Percentiles rank a stretch among this genome's conserved stretches.
Conservation (phyloP, 2,113 vertebrate species). For the Orcinus orca region DNA sequence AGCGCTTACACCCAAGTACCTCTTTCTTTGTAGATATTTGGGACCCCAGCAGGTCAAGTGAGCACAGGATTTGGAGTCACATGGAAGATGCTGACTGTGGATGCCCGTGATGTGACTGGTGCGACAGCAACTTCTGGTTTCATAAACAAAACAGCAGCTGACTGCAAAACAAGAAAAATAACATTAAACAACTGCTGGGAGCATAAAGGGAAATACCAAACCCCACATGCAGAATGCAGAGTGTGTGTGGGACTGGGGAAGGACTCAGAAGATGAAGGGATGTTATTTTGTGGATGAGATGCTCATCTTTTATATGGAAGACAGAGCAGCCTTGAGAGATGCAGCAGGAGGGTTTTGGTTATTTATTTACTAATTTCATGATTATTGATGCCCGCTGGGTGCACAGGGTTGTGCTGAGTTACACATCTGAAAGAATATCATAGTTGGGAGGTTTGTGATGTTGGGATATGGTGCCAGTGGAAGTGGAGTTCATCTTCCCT, state of each 20-base stretch:
- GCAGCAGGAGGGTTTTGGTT: not conserved
- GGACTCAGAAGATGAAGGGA: not conserved
- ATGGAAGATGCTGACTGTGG: not conserved
- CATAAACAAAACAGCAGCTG: not conserved
- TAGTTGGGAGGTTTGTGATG: not conserved
- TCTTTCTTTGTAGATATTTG: not conserved
- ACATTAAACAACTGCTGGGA: not conserved
- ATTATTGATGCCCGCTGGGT: slow-evolving; percentile 16
- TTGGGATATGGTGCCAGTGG: not conserved
- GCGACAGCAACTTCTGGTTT: slow-evolving; percentile 37
- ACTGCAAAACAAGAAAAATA: not conserved
- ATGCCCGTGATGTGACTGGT: not conserved
- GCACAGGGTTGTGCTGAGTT: not conserved
- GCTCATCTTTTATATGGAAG: not conserved
- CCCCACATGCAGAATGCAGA: not conserved
- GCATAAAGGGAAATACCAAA: not conserved
- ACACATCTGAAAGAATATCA: slow-evolving; percentile 40
- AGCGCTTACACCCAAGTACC: not conserved
- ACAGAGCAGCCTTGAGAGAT: not conserved
- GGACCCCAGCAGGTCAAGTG: not conserved
- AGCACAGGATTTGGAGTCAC: not conserved
- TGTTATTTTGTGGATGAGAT: slow-evolving; percentile 4
- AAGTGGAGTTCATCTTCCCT: not conserved
- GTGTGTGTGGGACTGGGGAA: too few relatives aligned
- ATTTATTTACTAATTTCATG: slow-evolving; percentile 39